Base-by-base conservation (phyloP, 2,797 vertebrate genomes). In the Moxostoma hubbsi region DNA sequence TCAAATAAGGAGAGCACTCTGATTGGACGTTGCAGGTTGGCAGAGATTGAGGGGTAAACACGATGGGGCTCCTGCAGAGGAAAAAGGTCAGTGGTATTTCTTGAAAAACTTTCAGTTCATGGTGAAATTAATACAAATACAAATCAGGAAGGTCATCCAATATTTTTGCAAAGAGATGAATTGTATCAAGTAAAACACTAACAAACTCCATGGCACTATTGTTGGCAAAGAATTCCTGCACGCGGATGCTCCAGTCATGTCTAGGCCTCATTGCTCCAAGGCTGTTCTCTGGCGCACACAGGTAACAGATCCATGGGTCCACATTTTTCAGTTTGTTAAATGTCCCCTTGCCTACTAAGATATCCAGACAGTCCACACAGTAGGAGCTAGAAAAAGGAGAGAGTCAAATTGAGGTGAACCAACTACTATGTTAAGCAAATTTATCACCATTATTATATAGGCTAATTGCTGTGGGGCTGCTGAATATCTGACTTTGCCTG, bases 241-340 rank as follows among this genome's bases (percentile, higher is more conserved):
- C 92, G 0, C 95, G 94, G 0, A 92, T 43, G 71, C 92, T 96
- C 97, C 97, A 98, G 92, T 98, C 96, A 45, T 92, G 86, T 47
- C 97, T 87, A 59, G 94, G 94, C 47, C 91, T 87, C 79, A 98
- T 89, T 11, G 94, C 78, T 0, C 96, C 94, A 0, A 94, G 92
- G 53, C 90, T 87, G 7, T 70, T 81, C 74, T 92, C 92, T 0
- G 94, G 93, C 74, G 94, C 94, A 79, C 97, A 98, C 91, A 98
- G 87, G 91, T 93, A 98, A 89, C 97, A 98, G 90, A 94, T 95
- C 97, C 97, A 98, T 5, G 96, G 97, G 66, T 98, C 97, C 78
- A 94, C 75, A n/a, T 88, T 83, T 66, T 93, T 96, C 4, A 96
- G 89, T 0, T 82, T 85, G 0, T 90, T 87, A 0, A 96, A 96